Conservation (phyloP, 2,113 vertebrate genomes). For the Paracanthobrama guichenoti region DNA sequence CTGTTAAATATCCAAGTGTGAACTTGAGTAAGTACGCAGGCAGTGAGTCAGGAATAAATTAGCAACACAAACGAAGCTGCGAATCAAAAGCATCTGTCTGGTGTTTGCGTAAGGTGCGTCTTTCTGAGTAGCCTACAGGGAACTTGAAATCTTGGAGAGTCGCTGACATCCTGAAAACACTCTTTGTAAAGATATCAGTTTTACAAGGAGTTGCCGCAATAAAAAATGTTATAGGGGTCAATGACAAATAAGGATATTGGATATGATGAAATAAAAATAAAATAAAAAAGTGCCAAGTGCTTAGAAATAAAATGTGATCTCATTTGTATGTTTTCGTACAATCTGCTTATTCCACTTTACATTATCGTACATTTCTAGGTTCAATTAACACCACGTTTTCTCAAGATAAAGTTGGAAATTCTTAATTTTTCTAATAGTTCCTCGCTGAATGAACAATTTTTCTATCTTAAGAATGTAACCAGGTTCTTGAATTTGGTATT, state of each 20-base stretch:
- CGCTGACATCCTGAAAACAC: not conserved
- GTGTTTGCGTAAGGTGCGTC: conserved; percentile 57
- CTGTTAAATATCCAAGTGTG: not conserved
- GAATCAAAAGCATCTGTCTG: not conserved
- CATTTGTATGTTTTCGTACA: not conserved
- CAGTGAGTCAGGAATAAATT: conserved; percentile 4
- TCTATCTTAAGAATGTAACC: not conserved
- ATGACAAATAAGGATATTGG: not conserved
- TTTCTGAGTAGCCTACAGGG: not conserved
- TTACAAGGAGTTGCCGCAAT: not conserved
- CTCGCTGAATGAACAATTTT: not conserved
- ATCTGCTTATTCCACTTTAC: too few species aligned
- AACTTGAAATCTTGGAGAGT: not conserved
- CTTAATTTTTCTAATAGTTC: not conserved
- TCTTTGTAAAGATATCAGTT: not conserved
- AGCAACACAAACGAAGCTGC: not conserved
- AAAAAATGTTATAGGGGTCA: not conserved
- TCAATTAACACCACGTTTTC: not conserved
- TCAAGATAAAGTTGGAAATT: not conserved
- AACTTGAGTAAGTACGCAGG: not conserved
- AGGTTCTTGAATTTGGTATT: too few species aligned
- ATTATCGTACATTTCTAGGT: too few species aligned
- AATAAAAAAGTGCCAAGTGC: too few species aligned
- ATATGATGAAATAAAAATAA: not conserved
- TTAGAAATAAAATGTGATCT: not conserved